These are phyloP conservation scores for Yponomeuta plumbellus DNA, from an alignment of 2,888 invertebrate species.

Conservation along the genomic window DNA sequence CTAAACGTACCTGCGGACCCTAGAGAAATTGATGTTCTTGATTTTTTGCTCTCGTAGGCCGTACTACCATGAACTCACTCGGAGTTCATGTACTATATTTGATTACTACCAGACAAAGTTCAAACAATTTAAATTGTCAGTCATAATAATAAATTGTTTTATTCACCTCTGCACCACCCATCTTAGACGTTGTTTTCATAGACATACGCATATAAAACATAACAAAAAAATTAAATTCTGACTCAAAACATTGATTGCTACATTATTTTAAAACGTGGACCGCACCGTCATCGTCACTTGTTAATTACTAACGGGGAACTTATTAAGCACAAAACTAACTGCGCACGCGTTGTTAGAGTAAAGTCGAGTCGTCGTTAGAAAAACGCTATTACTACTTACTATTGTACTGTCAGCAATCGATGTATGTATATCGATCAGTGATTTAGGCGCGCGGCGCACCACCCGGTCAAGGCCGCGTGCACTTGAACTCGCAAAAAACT, in stretches of 20 bases:
- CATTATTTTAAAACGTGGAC: background rate
- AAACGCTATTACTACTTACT: background rate
- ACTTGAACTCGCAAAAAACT: slow-evolving; percentile 61
- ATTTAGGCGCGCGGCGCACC: slow-evolving; percentile 46
- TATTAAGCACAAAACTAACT: background rate
- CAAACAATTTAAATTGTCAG: background rate
- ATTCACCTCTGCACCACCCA: background rate
- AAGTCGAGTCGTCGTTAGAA: background rate
- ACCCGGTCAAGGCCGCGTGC: slow-evolving; percentile 69
- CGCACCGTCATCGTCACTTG: background rate
- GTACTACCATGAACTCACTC: background rate
- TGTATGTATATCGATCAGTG: slow-evolving; percentile 22
- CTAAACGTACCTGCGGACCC: background rate
- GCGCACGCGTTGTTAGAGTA: background rate
- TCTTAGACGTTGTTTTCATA: background rate
- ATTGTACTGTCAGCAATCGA: slow-evolving; percentile 9
- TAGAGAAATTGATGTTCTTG: background rate
- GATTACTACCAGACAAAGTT: background rate
- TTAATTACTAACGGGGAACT: background rate
- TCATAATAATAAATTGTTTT: background rate
- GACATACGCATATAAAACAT: background rate
- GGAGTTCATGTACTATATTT: background rate
- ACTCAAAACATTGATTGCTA: background rate
- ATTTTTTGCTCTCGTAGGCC: background rate
- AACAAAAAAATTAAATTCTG: background rate